phyloP scores from a whole-genome alignment of 2,797 vertebrate genomes.

The Falco berigora region DNA sequence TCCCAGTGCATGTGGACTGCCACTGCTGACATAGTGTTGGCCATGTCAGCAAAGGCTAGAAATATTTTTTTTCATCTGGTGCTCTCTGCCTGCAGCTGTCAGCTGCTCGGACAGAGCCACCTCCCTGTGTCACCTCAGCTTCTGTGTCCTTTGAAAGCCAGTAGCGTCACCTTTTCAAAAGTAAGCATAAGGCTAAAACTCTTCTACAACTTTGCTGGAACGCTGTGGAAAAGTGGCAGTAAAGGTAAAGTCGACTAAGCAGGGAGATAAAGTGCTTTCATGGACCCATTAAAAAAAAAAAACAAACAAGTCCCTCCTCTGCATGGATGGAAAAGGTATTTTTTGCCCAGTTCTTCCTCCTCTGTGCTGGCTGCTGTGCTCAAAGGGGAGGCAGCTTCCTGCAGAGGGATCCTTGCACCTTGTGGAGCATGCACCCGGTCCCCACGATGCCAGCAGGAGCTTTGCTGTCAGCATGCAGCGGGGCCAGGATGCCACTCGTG shows the following conservation, averaged over 20 bases:
- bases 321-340: neutral
- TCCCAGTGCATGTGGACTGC: rapidly evolving
- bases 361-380: neutral
- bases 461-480: rapidly evolving
- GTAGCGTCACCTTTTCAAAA: neutral
- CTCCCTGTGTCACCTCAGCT: neutral
- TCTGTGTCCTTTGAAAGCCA: neutral
- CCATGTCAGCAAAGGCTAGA: neutral
- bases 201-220: neutral
- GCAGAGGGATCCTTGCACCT: neutral
- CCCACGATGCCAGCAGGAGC: rapidly evolving
- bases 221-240: rapidly evolving
- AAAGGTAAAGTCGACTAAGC: neutral
- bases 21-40: neutral
- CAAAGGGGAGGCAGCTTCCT: neutral
- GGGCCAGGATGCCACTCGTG: rapidly evolving
- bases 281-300: neutral
- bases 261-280: neutral
- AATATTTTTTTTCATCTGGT: neutral
- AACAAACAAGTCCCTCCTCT: neutral
- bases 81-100: neutral
- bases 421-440: rapidly evolving
- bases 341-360: neutral
- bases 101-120: neutral
- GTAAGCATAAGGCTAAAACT: neutral